Evolutionary conservation across 2,797 vertebrate genomes (phyloP).

Genomic region (Masticophis lateralis): DNA sequence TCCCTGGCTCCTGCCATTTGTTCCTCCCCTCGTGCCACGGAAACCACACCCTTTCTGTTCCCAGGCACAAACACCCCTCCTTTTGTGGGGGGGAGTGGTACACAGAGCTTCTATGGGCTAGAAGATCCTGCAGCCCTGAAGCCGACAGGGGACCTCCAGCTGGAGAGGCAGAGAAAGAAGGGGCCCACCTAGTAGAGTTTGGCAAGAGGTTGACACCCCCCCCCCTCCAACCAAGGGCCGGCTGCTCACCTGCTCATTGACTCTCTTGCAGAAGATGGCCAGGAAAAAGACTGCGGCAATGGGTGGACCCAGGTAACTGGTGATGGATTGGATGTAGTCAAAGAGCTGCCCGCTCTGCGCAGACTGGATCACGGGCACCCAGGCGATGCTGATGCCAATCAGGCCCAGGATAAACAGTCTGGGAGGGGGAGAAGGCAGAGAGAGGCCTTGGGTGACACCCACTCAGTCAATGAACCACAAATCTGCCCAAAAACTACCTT

Average conservation of each 20-base stretch:
- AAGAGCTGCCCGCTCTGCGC: constrained; percentile 91
- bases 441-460: neutral
- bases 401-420: constrained; percentile 86
- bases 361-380: constrained; percentile 88
- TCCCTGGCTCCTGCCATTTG: neutral
- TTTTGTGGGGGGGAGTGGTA: neutral
- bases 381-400: constrained; percentile 88
- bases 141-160: neutral
- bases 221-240: neutral
- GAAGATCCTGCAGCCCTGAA: neutral
- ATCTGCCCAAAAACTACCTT: neutral
- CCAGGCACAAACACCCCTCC: neutral
- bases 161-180: neutral
- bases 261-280: constrained; percentile 84
- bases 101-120: neutral
- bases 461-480: neutral
- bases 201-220: neutral
- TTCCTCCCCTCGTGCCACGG: neutral
- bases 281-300: constrained; percentile 85
- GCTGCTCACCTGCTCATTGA: constrained; percentile 80
- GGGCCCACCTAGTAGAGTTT: neutral
- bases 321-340: constrained; percentile 87
- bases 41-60: neutral
- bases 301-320: constrained; percentile 88
- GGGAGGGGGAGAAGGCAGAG: constrained; percentile 32